Conservation (phyloP, 2,797 vertebrate genomes). For the Hemibagrus guttatus region DNA sequence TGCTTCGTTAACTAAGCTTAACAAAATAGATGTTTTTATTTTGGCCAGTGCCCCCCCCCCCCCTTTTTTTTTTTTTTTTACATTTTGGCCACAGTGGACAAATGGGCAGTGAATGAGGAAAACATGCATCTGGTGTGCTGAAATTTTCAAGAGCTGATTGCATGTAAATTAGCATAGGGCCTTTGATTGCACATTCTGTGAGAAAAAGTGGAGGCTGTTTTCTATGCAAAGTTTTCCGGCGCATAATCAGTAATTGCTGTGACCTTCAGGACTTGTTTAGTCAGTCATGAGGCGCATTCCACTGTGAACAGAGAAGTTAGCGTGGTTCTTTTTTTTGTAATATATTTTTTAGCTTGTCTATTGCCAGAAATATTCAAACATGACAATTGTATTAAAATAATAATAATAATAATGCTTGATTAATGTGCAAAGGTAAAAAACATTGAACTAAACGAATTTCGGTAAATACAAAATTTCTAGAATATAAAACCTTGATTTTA, state of each 20-base stretch:
- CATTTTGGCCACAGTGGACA: not conserved
- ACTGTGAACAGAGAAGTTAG: not conserved
- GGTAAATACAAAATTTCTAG: not conserved
- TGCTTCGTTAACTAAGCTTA: not conserved
- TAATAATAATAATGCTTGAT: not conserved
- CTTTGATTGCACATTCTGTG: not conserved
- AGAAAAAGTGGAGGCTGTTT: not conserved
- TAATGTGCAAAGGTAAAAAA: not conserved
- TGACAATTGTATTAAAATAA: not conserved
- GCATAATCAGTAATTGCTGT: conserved; percentile 8
- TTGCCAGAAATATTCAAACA: not conserved
- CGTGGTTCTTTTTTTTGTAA: not conserved
- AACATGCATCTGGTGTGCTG: not conserved
- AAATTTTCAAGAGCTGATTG: not conserved
- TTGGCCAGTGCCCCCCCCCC: not conserved
- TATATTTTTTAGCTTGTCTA: not conserved
- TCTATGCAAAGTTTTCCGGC: not conserved
- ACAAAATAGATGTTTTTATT: not conserved
- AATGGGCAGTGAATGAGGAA: not conserved
- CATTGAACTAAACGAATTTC: not conserved
- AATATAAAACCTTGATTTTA: not conserved
- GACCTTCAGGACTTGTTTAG: conserved; percentile 9
- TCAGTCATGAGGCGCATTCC: not conserved
- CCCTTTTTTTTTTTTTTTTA: too few species aligned
- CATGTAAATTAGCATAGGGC: not conserved